Evolutionary conservation across 2,888 invertebrate genomes (phyloP), one percentile per base, ranked within the genome.

Genomic region (Cabera pusaria): DNA sequence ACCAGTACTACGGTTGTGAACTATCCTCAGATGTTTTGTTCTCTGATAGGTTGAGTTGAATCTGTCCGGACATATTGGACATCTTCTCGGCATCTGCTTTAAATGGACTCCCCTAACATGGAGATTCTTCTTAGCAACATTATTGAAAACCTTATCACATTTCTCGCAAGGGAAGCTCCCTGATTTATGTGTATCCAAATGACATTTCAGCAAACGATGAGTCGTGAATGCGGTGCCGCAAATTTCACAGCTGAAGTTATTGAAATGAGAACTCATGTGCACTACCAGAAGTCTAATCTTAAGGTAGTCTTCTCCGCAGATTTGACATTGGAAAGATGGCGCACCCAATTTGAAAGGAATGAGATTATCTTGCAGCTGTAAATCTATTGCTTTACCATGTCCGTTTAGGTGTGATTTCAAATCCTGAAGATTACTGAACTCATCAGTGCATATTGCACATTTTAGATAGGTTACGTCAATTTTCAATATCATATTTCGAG

Each of bases 201-300:
- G 85, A 0, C 72, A 50, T 37, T 66, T 74, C 0, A 85, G 44
- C 2, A 77, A 46, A 44, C 54, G 58, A 1, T 71, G 37, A 0
- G 84, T 73, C 11, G 79, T 65, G 23, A 82, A 86, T 0, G 65
- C 73, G 0, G 76, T 52, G 0, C 86, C 86, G 17, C 86, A 86
- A 2, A 71, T 55, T 52, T 86, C 86, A 11, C 86, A 86, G 43
- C 71, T 81, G 32, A 60, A 86, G 31, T 85, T 85, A 11, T 76
- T 82, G 8, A 71, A 86, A 51, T 86, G 85, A 40, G 66, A 73
- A 18, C 68, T 85, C 85, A 86, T 86, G 20, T 86, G 86, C 2
- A 80, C 79, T 1, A 80, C 66, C 0, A 86, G 52, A 0, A 75
- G 46, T 39, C 80, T 60, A 0, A 85, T 41, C 47, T 79, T 83